Evolutionary conservation across 2,797 vertebrate species (phyloP), one percentile per base, ranked within the genome.

Genomic region (Melopsittacus undulatus): DNA sequence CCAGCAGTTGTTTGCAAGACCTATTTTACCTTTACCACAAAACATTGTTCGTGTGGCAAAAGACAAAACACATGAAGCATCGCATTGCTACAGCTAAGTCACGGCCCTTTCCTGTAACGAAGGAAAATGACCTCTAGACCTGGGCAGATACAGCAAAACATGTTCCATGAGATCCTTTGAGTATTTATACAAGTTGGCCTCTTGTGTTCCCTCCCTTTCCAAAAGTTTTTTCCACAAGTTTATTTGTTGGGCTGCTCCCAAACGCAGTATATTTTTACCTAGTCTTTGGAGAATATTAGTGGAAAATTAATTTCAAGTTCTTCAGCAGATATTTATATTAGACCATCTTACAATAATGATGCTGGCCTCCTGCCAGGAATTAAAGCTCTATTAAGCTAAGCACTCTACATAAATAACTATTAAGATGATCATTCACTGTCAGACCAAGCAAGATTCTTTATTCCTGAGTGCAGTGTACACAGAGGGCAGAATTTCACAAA

Each of bases 271-370:
- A 29, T 91, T 91, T 92, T 94, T 66, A 88, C 5, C 32, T 27
- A 75, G 89, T 59, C 62, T 80, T 85, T 85, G 68, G 83, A 94
- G 77, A 96, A 70, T 87, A 95, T 96, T 92, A 92, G 43, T 91
- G 94, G 94, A 95, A 96, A 96, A 94, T 92, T 96, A 88, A 96
- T 97, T 95, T 82, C 8, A 17, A 86, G 85, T 90, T 92, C 87
- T 78, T 96, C 92, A 92, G 93, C 62, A 86, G 91, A 78, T 94
- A 94, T 95, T 96, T 95, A 89, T 95, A 93, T 88, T 95, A 93
- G 78, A 74, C 61, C 52, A 83, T 75, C 72, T 63, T 48, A 83
- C 70, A 90, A 74, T 96, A 92, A 95, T 52, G 73, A 93, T 91
- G 48, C 66, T 86, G 84, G 89, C 38, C 59, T 73, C 73, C 45